These are phyloP conservation scores for Heliconius charithonia DNA, from an alignment of 2,888 invertebrate species.

Conservation along the genomic window DNA sequence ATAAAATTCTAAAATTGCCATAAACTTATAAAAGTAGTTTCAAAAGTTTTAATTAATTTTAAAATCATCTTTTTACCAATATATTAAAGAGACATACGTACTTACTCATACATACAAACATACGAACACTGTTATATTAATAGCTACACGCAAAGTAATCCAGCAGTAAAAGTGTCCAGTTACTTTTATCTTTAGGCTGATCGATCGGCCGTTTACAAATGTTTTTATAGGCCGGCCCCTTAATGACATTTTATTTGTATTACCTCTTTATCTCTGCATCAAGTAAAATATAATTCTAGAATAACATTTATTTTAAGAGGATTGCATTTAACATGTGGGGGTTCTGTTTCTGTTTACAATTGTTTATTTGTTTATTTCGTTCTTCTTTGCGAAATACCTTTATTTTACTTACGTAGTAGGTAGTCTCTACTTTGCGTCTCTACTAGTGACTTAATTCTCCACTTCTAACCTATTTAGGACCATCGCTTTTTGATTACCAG, in stretches of 20 bases:
- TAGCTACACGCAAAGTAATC: constrained; percentile 36
- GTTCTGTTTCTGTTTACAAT: background rate
- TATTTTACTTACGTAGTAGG: background rate
- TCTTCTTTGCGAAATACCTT: background rate
- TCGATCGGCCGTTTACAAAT: constrained; percentile 59
- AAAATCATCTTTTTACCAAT: background rate
- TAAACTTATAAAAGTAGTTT: no score
- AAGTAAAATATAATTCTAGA: constrained; percentile 28
- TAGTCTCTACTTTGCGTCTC: background rate
- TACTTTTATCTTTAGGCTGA: constrained; percentile 64
- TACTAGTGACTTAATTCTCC: no score
- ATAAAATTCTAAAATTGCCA: no score
- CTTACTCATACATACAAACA: background rate
- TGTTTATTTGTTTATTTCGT: background rate
- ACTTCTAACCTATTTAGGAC: no score
- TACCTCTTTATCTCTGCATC: constrained; percentile 37
- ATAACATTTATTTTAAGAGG: constrained; percentile 21
- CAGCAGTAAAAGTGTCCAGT: constrained; percentile 62
- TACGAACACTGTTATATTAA: constrained; percentile 29
- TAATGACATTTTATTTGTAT: constrained; percentile 48
- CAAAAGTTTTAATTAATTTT: no score
- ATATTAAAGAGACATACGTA: background rate
- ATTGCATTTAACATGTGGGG: constrained; percentile 2
- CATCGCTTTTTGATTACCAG: no score
- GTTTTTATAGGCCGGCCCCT: constrained; percentile 59